Conservation (phyloP, 2,888 invertebrate species). For the Rhagophthalmus giganteus region DNA sequence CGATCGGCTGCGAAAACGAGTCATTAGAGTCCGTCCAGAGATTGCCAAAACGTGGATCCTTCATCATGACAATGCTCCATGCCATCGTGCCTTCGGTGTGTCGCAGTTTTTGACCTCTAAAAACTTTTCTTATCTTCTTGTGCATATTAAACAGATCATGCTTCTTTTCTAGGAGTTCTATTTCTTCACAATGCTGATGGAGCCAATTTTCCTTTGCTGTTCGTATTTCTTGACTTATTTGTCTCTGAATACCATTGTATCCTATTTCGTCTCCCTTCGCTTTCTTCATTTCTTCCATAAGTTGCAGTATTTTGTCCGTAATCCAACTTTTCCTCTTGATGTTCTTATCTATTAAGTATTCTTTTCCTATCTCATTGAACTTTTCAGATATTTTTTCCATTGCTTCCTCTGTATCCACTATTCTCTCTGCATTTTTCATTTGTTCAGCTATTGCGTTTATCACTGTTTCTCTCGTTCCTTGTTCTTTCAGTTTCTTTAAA, state of each 20-base stretch:
- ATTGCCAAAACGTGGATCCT: too few relatives aligned
- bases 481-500: conserved; percentile 8
- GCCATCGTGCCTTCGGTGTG: too few relatives aligned
- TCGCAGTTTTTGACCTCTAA: too few relatives aligned
- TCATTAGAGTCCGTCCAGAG: too few relatives aligned
- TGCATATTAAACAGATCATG: conserved; percentile 12
- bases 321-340: conserved; percentile 3
- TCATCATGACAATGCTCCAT: too few relatives aligned
- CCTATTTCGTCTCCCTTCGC: too few relatives aligned
- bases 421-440: not conserved
- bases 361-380: not conserved
- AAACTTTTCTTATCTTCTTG: conserved; percentile 7
- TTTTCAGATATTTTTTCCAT: not conserved
- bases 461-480: conserved; percentile 6
- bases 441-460: not conserved
- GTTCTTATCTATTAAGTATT: conserved; percentile 1
- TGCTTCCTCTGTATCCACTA: not conserved
- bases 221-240: conserved; percentile 10
- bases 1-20: too few relatives aligned
- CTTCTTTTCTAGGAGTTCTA: conserved; percentile 8
- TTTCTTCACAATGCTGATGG: conserved; percentile 9
- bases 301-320: conserved; percentile 7
- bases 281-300: conserved; percentile 5
- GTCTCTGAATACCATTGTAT: conserved; percentile 7
- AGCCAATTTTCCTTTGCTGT: conserved; percentile 11